Conservation (phyloP, 23 tunicate species). For the Styela clava region DNA sequence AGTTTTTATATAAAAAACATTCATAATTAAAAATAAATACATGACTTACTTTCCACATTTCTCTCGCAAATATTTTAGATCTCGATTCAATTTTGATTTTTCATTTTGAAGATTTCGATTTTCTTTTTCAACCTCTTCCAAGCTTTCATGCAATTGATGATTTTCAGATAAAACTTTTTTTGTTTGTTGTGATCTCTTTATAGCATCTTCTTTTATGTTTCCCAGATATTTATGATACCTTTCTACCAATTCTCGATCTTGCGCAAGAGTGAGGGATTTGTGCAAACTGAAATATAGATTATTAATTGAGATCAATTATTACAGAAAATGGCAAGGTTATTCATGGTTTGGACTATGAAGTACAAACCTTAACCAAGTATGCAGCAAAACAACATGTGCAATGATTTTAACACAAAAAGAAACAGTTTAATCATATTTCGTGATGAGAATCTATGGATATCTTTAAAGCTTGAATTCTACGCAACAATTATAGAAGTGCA, state of each 20-base stretch:
- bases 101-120: neutral
- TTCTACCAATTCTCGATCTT: conserved; percentile 15
- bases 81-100: neutral
- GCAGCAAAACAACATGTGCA: no score
- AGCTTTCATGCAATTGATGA: conserved; percentile 1
- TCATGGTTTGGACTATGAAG: no score
- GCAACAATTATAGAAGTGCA: no score
- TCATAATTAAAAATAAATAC: no score
- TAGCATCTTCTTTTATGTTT: conserved; percentile 16
- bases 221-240: conserved; percentile 1
- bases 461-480: no score
- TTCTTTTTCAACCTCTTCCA: neutral
- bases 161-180: conserved; percentile 1
- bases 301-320: no score
- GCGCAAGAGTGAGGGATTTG: conserved; percentile 11
- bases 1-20: no score
- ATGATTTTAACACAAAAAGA: no score
- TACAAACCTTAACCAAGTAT: no score
- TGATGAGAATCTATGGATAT: no score
- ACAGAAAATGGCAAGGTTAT: no score
- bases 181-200: neutral
- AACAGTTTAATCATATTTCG: no score
- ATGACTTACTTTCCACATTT: conserved; percentile 25
- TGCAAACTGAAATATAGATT: neutral
- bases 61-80: neutral